These are phyloP conservation scores for Thera britannica DNA, from an alignment of 2,888 invertebrate genomes.

Conservation along the genomic window DNA sequence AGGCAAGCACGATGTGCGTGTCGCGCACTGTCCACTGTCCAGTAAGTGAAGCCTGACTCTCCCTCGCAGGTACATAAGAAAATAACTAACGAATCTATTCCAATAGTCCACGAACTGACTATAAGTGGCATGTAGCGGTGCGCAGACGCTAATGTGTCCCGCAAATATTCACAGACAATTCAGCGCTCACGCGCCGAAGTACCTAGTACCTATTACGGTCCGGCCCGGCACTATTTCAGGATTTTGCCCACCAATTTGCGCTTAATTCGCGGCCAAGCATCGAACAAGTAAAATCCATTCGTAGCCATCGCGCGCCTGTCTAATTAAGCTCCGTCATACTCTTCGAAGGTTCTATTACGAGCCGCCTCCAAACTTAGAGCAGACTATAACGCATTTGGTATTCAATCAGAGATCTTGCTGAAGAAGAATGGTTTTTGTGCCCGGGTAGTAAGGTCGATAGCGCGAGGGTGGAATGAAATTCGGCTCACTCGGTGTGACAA, in stretches of 20 bases:
- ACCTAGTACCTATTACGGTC: slow-evolving; percentile 35
- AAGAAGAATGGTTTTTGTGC: slow-evolving; percentile 67
- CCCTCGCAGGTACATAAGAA: slow-evolving; percentile 42
- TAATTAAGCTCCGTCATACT: slow-evolving; percentile 84
- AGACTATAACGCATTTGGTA: slow-evolving; percentile 80
- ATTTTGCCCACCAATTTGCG: slow-evolving; percentile 59
- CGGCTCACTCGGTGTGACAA: slow-evolving; percentile 82
- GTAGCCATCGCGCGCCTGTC: slow-evolving; percentile 80
- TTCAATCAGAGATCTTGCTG: slow-evolving; percentile 66
- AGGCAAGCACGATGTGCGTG: slow-evolving; percentile 57
- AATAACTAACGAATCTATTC: slow-evolving; percentile 14
- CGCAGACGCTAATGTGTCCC: slow-evolving; percentile 50
- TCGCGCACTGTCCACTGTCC: slow-evolving; percentile 49
- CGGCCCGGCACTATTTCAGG: slow-evolving; percentile 57
- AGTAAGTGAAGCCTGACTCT: slow-evolving; percentile 49
- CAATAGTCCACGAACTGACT: slow-evolving; percentile 17
- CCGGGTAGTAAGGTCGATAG: slow-evolving; percentile 75
- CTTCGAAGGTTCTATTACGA: slow-evolving; percentile 84
- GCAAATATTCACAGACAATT: slow-evolving; percentile 54
- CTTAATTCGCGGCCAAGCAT: slow-evolving; percentile 68
- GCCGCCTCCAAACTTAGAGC: slow-evolving; percentile 81
- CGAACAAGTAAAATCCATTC: slow-evolving; percentile 83
- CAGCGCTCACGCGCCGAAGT: slow-evolving; percentile 44
- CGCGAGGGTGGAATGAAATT: slow-evolving; percentile 69
- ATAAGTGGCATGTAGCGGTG: slow-evolving; percentile 25